Conservation (phyloP, 1,140 invertebrate genomes). For the Melitaea cinxia region DNA sequence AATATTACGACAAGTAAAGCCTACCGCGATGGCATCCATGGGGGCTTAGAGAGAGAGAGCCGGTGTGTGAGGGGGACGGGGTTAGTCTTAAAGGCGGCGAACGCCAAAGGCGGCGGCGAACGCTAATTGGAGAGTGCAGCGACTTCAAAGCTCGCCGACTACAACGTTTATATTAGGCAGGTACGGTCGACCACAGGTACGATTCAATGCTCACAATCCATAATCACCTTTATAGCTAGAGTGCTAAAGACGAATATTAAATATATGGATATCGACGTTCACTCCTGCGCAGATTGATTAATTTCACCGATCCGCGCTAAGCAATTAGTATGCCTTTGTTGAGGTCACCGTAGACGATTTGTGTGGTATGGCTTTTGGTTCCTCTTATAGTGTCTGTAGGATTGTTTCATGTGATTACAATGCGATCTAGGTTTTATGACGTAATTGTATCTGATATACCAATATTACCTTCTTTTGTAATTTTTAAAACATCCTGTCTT, state of each 20-base stretch:
- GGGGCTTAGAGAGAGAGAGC: conserved; percentile 46
- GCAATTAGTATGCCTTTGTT: conserved; percentile 74
- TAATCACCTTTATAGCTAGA: not conserved
- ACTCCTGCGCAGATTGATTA: conserved; percentile 69
- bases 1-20: conserved; percentile 28
- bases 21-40: conserved; percentile 38
- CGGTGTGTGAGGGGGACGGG: conserved; percentile 45
- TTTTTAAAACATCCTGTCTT: too few species aligned
- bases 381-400: conserved; percentile 10
- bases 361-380: conserved; percentile 33
- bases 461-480: too few species aligned
- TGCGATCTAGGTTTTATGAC: not conserved
- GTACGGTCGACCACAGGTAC: conserved; percentile 46
- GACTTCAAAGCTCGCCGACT: conserved; percentile 69
- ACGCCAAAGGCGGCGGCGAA: conserved; percentile 73
- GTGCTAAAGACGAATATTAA: not conserved
- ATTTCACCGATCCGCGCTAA: conserved; percentile 70
- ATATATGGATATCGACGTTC: conserved; percentile 1
- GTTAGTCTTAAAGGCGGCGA: conserved; percentile 47
- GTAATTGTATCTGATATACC: not conserved
- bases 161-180: conserved; percentile 77
- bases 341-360: conserved; percentile 38
- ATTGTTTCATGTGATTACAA: not conserved
- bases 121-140: conserved; percentile 76
- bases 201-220: conserved; percentile 1